phyloP scores from a whole-genome alignment of 2,797 vertebrate genomes.

The Sparus aurata region DNA sequence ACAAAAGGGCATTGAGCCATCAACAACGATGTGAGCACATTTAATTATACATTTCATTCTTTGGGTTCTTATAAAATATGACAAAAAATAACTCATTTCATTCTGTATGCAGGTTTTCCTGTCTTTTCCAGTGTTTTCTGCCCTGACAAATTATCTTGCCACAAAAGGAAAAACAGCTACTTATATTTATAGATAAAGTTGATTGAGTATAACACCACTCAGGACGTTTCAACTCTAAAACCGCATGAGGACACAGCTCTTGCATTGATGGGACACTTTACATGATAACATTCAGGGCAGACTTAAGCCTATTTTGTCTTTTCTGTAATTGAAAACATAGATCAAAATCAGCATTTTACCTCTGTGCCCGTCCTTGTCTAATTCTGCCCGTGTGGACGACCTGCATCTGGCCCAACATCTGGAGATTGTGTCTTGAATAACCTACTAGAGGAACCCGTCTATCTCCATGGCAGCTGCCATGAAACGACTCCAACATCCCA shows the following conservation, averaged over 20 bases:
- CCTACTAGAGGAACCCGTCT: constrained; percentile 79
- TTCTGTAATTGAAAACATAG: background rate
- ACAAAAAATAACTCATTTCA: too few relatives aligned
- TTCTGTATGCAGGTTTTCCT: background rate
- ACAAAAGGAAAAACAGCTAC: background rate
- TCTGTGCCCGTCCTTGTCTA: constrained; percentile 70
- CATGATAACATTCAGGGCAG: background rate
- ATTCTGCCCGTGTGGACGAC: constrained; percentile 58
- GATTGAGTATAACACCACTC: background rate
- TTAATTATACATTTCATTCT: background rate
- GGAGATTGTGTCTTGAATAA: constrained; percentile 74
- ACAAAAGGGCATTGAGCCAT: background rate
- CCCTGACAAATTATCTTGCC: background rate
- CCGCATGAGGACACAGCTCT: background rate
- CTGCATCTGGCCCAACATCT: constrained; percentile 77
- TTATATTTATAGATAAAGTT: background rate
- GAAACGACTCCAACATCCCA: constrained; percentile 80
- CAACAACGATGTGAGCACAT: background rate
- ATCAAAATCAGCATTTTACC: constrained; percentile 62
- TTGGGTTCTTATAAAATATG: background rate
- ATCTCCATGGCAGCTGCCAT: constrained; percentile 81
- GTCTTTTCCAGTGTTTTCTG: background rate
- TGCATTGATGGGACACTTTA: background rate
- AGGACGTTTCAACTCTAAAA: background rate
- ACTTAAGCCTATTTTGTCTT: background rate